phyloP scores from a whole-genome alignment of 2,888 invertebrate genomes.

The Megalurothrips usitatus region DNA sequence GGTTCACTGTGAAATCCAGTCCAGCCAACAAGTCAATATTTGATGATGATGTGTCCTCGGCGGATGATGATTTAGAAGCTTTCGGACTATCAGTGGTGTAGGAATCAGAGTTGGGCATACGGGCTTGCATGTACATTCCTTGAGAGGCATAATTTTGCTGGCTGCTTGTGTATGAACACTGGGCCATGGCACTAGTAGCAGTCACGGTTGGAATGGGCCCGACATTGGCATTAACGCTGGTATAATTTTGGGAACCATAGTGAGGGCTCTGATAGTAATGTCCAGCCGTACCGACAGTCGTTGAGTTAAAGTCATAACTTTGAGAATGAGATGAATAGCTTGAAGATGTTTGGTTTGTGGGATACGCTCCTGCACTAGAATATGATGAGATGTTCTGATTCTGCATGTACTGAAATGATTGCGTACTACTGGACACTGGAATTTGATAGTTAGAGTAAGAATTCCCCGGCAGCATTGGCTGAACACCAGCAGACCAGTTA shows the following conservation, averaged over 20 bases:
- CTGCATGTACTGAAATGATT: neutral
- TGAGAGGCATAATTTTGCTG: neutral
- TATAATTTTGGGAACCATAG: neutral
- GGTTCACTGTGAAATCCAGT: constrained; percentile 66
- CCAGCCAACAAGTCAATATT: constrained; percentile 71
- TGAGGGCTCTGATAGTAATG: neutral
- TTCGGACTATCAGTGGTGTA: constrained; percentile 37
- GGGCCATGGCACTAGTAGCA: neutral
- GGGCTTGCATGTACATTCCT: constrained; percentile 16
- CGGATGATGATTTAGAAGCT: constrained; percentile 32
- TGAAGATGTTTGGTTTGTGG: neutral
- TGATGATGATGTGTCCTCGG: constrained; percentile 42
- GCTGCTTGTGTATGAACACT: neutral
- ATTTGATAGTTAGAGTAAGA: neutral
- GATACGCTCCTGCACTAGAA: constrained; percentile 3
- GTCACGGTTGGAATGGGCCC: no score
- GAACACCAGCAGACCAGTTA: neutral
- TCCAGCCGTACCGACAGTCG: neutral
- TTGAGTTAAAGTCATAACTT: neutral
- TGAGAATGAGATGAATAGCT: neutral
- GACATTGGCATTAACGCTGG: neutral
- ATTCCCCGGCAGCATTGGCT: neutral
- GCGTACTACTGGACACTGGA: neutral
- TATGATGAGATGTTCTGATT: neutral
- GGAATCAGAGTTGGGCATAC: constrained; percentile 38